Evolutionary conservation across 2,113 vertebrate species (phyloP), one percentile per base, ranked within the genome.

Genomic region (Neogale vison): DNA sequence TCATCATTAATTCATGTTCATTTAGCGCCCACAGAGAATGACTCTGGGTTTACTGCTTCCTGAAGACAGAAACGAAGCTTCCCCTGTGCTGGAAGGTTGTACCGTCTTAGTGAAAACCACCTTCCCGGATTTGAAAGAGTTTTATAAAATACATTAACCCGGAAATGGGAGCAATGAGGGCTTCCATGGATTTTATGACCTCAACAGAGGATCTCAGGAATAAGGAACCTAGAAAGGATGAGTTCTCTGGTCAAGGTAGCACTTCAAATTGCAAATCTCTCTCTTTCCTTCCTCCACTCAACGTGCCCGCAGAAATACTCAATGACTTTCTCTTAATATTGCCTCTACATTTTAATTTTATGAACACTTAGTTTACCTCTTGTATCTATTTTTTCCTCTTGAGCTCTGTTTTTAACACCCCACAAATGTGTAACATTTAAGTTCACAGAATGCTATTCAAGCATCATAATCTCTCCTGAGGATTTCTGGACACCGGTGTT

Each of bases 1-100:
- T 97, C 90, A 96, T 97, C 80, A 96, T 97, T 97, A 97, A 97
- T 97, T 96, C 97, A 97, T 85, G 87, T 92, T 98, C 92, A 94
- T 50, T 98, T 96, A 90, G 80, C 3, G 0, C 77, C 92, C 84
- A 96, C 76, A 93, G 96, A 97, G 96, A 97, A 91, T 18, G 67
- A 61, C 71, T 96, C 69, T 82, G 36, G 47, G 85, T 77, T 77
- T 86, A 52, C 42, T 59, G 45, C 67, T 93, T 96, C 29, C 39
- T 72, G 65, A 93, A 94, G 80, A 93, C 6, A 82, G 59, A 95
- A 71, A 45, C 0, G 2, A 90, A 90, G 72, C 45, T 84, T 72
- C 20, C 61, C 63, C 52, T 80, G 52, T 6, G 5, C n/a, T 26
- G 67, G 52, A 72, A 92, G 80, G 12, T 76, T 31, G 7, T 36